Conservation (phyloP, 1,140 invertebrate species). For the Monomorium pharaonis region DNA sequence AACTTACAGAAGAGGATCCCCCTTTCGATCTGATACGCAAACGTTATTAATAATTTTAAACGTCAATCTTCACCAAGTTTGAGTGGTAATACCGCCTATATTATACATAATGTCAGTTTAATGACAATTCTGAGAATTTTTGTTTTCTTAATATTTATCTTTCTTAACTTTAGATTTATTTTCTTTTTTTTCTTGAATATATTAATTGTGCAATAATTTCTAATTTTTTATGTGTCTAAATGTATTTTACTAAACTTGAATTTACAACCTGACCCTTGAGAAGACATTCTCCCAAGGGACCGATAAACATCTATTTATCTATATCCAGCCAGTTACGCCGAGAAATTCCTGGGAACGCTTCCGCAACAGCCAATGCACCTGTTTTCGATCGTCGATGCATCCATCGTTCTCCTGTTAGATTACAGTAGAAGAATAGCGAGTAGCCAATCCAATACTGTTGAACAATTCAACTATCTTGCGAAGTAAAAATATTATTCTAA, state of each 20-base stretch:
- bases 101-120: background rate
- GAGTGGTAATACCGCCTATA: background rate
- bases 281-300: background rate
- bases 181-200: too few species aligned
- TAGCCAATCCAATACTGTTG: background rate
- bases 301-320: slow-evolving; percentile 13
- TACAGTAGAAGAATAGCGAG: background rate
- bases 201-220: background rate
- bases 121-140: background rate
- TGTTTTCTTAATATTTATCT: too few species aligned
- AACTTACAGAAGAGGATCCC: background rate
- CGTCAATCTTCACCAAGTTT: background rate
- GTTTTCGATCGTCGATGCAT: slow-evolving; percentile 46
- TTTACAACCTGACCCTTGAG: background rate
- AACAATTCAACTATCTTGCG: background rate
- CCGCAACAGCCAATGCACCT: slow-evolving; percentile 22
- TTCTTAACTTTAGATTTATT: too few species aligned
- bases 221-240: background rate
- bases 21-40: background rate
- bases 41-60: slow-evolving; percentile 8
- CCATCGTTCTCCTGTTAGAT: background rate
- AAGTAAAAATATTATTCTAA: background rate
- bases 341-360: slow-evolving; percentile 50
- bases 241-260: background rate
- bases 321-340: background rate